These are phyloP conservation scores for Siderastrea siderea DNA, from an alignment of 92 coral and sea anemone species.

Conservation along the genomic window DNA sequence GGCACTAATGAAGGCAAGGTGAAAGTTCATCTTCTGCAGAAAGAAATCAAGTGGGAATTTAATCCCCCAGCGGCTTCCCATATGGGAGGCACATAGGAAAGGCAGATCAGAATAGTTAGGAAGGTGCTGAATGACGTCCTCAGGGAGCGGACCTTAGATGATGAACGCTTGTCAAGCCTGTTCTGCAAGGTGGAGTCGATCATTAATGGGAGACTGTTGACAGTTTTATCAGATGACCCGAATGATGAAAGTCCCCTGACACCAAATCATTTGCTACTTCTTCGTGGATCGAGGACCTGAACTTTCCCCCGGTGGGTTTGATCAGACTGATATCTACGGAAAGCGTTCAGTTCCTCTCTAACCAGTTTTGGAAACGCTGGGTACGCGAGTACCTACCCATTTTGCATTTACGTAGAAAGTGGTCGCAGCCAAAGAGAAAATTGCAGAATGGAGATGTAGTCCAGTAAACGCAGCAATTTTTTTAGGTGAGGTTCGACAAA, in stretches of 20 bases:
- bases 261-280: conserved; percentile 30
- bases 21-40: conserved; percentile 30
- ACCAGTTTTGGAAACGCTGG: conserved; percentile 37
- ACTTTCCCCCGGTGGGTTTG: background rate
- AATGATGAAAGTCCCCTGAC: conserved; percentile 20
- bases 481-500: too few relatives aligned
- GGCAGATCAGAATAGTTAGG: conserved; percentile 18
- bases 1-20: conserved; percentile 12
- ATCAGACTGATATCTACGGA: conserved; percentile 6
- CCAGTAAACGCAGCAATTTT: background rate
- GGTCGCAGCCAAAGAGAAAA: background rate
- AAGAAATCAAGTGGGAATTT: conserved; percentile 14
- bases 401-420: conserved; percentile 3
- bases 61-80: conserved; percentile 42
- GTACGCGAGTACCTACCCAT: conserved; percentile 17
- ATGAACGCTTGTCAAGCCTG: conserved; percentile 31
- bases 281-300: conserved; percentile 13
- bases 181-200: conserved; percentile 42
- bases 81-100: conserved; percentile 35
- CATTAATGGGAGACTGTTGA: conserved; percentile 33
- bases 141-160: conserved; percentile 24
- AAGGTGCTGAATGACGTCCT: conserved; percentile 32
- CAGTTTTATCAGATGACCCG: conserved; percentile 35
- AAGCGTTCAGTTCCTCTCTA: conserved; percentile 17
- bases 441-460: background rate